phyloP scores from a whole-genome alignment of 2,113 vertebrate species.

The Fregata magnificens region DNA sequence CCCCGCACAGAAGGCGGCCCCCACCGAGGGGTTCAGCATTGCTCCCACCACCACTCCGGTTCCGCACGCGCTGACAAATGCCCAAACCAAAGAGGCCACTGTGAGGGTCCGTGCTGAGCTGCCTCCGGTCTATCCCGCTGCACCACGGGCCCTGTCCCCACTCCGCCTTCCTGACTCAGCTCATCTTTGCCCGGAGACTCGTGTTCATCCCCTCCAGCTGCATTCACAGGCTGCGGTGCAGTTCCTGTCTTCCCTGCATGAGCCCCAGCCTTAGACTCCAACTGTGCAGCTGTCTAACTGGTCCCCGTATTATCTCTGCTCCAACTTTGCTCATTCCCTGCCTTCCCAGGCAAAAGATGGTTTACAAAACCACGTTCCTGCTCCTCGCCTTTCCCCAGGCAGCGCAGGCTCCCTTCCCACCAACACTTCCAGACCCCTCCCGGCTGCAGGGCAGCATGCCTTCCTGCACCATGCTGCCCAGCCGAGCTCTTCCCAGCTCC shows the following conservation, averaged over 20 bases:
- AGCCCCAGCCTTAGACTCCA: neutral
- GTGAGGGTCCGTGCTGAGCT: fast-evolving
- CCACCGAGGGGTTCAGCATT: fast-evolving
- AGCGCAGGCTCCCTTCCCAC: neutral
- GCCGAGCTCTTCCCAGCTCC: neutral
- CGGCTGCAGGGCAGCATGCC: neutral
- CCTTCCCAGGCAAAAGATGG: neutral
- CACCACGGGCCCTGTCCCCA: neutral
- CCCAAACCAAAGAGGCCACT: neutral
- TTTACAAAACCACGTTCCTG: fast-evolving
- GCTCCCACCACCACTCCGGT: neutral
- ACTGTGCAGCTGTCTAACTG: neutral
- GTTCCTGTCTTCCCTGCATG: neutral
- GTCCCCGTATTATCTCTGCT: neutral
- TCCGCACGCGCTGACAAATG: fast-evolving
- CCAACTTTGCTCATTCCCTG: neutral
- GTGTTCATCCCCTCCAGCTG: fast-evolving
- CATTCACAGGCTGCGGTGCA: neutral
- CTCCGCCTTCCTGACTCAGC: neutral
- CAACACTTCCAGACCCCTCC: neutral
- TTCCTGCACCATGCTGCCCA: fast-evolving
- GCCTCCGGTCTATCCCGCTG: fast-evolving
- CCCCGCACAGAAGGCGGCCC: too few species aligned
- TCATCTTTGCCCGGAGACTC: neutral
- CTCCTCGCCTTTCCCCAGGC: too few species aligned